Percentiles rank a stretch among this genome's conserved stretches.
These are phyloP conservation scores for Zeus faber DNA, from an alignment of 2,113 vertebrate genomes.

Conservation along the genomic window DNA sequence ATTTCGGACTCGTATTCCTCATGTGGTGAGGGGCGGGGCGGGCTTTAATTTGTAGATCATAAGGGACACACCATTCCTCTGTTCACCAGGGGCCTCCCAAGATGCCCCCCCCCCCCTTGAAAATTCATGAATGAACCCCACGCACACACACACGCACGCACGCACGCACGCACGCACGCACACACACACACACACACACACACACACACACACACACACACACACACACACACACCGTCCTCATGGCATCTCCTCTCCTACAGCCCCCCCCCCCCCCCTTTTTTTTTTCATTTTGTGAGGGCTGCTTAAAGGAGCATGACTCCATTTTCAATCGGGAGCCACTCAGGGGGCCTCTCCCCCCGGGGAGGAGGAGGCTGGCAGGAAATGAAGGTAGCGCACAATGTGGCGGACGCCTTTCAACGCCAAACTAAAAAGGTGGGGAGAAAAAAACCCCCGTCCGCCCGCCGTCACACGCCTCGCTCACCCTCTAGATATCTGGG, in stretches of 20 bases:
- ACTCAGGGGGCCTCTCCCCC: constrained; percentile 73
- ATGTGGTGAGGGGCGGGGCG: constrained; percentile 21
- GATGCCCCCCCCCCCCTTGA: constrained; percentile 57
- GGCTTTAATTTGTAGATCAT: constrained; percentile 71
- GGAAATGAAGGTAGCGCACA: constrained; percentile 83
- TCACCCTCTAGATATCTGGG: neutral
- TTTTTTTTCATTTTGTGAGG: constrained; percentile 75
- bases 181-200: too few relatives aligned
- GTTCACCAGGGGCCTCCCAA: constrained; percentile 55
- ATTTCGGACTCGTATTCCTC: too few relatives aligned
- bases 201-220: constrained; percentile 23
- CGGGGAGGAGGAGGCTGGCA: constrained; percentile 64
- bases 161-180: constrained; percentile 1
- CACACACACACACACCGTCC: constrained; percentile 36
- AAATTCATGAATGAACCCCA: too few relatives aligned
- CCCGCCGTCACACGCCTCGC: constrained; percentile 37
- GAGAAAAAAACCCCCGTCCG: constrained; percentile 62
- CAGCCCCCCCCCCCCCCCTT: constrained; percentile 60
- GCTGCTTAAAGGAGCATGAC: constrained; percentile 84
- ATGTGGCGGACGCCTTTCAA: constrained; percentile 78
- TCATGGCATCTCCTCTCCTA: constrained; percentile 46
- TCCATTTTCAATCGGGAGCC: constrained; percentile 82
- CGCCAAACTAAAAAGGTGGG: constrained; percentile 49
- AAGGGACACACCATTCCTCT: constrained; percentile 60
- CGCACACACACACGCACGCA: constrained; percentile 6